phyloP scores from a whole-genome alignment of 2,113 vertebrate species.

The Ptyas mucosa region DNA sequence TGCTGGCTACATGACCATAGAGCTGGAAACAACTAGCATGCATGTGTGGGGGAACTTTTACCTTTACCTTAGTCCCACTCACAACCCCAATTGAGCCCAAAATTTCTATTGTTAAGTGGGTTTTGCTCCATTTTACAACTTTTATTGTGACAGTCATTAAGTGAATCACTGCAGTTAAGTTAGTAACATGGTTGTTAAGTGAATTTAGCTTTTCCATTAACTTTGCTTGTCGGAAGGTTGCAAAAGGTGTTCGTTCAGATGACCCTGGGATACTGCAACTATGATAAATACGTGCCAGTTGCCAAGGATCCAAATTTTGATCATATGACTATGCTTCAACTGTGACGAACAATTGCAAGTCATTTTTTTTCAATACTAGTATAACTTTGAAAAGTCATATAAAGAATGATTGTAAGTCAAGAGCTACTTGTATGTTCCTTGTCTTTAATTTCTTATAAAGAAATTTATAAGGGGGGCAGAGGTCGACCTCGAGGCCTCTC shows the following conservation, averaged over 20 bases:
- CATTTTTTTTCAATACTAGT: neutral
- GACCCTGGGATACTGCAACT: neutral
- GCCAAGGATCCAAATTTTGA: neutral
- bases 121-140: neutral
- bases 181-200: neutral
- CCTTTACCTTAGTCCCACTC: no score
- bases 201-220: neutral
- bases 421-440: neutral
- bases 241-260: neutral
- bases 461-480: no score
- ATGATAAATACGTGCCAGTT: neutral
- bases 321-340: neutral
- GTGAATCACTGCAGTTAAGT: neutral
- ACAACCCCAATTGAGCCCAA: no score
- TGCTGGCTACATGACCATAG: no score
- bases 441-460: neutral
- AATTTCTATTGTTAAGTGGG: no score
- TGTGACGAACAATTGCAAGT: neutral
- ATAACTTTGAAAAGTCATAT: neutral
- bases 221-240: neutral
- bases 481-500: no score
- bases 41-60: no score
- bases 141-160: neutral
- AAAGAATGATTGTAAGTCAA: neutral
- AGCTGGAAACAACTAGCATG: no score